Base-by-base conservation (phyloP, 1,140 invertebrate species). In the Phocides pigmalion region DNA sequence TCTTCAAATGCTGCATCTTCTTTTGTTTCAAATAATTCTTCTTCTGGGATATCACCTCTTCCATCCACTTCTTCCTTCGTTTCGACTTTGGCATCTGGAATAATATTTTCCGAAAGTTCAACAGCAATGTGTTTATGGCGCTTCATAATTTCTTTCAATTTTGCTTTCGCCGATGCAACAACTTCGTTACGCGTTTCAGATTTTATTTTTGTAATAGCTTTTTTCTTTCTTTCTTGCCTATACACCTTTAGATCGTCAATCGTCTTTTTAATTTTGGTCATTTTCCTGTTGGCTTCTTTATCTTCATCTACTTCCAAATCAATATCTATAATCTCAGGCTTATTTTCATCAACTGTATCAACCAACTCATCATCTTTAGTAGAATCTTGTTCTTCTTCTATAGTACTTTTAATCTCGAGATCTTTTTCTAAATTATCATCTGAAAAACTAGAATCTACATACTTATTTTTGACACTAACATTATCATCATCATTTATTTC, bases 111-210 rank as follows among this genome's bases (percentile, higher is more conserved):
- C n/a, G 82, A 76, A 54, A 88, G 75, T 68, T 90, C 81, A 19
- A 82, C 76, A 14, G 88, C 82, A 25, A 90, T 81, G 74, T 91
- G 76, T 79, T 90, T 92, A 64, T 91, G 91, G 4, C 87, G 81
- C 67, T 84, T 86, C 81, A 92, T 92, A 54, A 92, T 82, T 77
- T 92, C 91, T 74, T 82, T 91, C 44, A 92, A 71, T 69, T 92
- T 92, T 68, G 92, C 90, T 81, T 91, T 92, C 0, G 91, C 88
- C 14, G 90, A 92, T 17, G 85, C 89, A 3, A 89, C 82, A 16
- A 92, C 82, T 71, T 90, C 88, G 61, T 79, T 87, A 14, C 86
- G 79, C 14, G 89, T 92, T 81, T 89, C 86, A 2, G 83, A 81
- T 76, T 87, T 85, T 62, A 87, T 89, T 84, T 91, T 91, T 49